Evolutionary conservation across 2,113 vertebrate genomes (phyloP), one percentile per base, ranked within the genome.

Genomic region (Serilophus lunatus): DNA sequence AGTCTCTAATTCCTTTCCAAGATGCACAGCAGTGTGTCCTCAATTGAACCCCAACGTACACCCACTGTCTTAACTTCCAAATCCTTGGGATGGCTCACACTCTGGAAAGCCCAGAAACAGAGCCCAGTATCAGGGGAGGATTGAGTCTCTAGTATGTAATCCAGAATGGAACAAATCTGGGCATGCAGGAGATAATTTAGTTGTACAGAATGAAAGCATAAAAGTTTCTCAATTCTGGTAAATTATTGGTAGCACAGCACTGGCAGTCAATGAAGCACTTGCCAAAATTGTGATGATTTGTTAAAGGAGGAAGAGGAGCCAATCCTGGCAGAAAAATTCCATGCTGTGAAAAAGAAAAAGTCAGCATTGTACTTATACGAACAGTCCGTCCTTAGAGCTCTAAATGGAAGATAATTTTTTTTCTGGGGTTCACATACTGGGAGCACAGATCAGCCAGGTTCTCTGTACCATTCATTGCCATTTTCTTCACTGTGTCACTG

Each of bases 221-320:
- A 18, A 85, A 82, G 86, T 96, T 95, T 86, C 91, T 94, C 53
- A 88, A 16, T 94, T 91, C 66, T 92, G 77, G 64, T 89, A 38
- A 89, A 83, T 88, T 92, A 50, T 86, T 92, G 88, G 96, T 93
- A 81, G 90, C 83, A 36, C 40, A 54, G 88, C 77, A 49, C 7
- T 83, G 93, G 69, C 89, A 93, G 79, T 71, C 90, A 81, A 24
- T 70, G 68, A 87, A 92, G 76, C 26, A 16, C 61, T 74, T 28
- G 44, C 68, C 1, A 1, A 96, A 95, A 89, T 38, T 13, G 45
- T 63, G 81, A 71, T 80, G 76, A 51, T 95, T 94, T 93, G 78
- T 78, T 94, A 96, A 92, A 79, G 53, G 26, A 82, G 81, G 56
- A 95, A 88, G 68, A 80, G 72, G 86, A 79, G 65, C 65, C 77